Evolutionary conservation across 2,888 invertebrate genomes (phyloP), one percentile per base, ranked within the genome.

Genomic region (Melanargia galathea): DNA sequence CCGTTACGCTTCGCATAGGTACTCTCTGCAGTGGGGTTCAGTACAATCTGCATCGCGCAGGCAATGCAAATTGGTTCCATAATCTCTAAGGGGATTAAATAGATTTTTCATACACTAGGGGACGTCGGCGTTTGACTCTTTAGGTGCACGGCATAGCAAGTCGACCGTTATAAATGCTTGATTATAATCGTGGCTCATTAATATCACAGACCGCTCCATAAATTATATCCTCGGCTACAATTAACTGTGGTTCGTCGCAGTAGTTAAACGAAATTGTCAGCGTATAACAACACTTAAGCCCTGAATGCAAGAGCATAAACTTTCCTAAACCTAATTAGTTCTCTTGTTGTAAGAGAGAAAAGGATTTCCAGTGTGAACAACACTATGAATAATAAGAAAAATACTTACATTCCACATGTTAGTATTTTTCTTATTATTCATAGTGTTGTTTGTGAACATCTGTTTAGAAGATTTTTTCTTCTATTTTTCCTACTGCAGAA

Each of bases 51-150:
- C 61, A 64, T 62, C 58, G 58, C 55, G 46, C 62, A 63, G 66
- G 54, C 61, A 54, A 66, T 66, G 66, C 61, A 64, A 66, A 66
- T 66, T 59, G 55, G 52, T 49, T 61, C 46, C 62, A 64, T 64
- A 64, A 64, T 61, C 59, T 62, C 64, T 51, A 52, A 33, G 55
- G 66, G 66, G 64, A 57, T 64, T 66, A 56, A 59, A 62, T 54
- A 30, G 22, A 24, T 59, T 63, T 54, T 55, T 33, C 49, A 30
- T 55, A 48, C 46, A 43, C 55, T 43, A 62, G 48, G 51, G 57
- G 57, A 33, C 57, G 43, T 30, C 26, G 43, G 20, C 57, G 20
- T 46, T 26, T 18, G 57, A 40, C 40, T 55, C 26, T 7, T 40
- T 18, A 26, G 16, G 1, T 26, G 24, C 26, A 40, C n/a, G 40